A percentile compares a stretch with the other conserved stretches of the same genome.
Evolutionary conservation across 2,888 invertebrate species (phyloP).

Genomic region (Nephrotoma flavescens): DNA sequence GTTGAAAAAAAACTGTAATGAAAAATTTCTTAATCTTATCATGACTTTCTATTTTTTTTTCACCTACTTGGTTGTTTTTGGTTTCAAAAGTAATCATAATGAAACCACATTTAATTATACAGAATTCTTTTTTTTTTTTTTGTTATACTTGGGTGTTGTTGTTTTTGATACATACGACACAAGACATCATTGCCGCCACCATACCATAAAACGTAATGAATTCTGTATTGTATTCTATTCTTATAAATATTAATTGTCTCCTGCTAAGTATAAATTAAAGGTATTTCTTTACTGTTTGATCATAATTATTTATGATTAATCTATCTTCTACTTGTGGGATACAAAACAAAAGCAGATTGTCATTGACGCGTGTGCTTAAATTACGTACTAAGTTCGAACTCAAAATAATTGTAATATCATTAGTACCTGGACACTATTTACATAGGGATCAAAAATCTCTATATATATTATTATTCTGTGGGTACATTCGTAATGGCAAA

Average conservation of each 20-base stretch:
- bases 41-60: neutral
- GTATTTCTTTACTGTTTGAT: neutral
- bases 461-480: neutral
- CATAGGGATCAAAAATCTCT: neutral
- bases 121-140: neutral
- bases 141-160: neutral
- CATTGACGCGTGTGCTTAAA: neutral
- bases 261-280: neutral
- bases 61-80: neutral
- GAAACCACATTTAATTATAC: neutral
- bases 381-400: neutral
- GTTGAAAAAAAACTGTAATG: neutral
- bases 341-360: neutral
- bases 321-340: neutral
- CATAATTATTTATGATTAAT: neutral
- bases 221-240: neutral
- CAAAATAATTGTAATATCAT: neutral
- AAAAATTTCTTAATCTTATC: neutral
- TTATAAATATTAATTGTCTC: neutral
- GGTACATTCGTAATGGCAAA: neutral
- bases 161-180: neutral
- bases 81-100: neutral
- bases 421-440: neutral
- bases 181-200: neutral
- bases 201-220: neutral